phyloP scores from a whole-genome alignment of 2,113 vertebrate genomes.

The Balaenoptera acutorostrata region DNA sequence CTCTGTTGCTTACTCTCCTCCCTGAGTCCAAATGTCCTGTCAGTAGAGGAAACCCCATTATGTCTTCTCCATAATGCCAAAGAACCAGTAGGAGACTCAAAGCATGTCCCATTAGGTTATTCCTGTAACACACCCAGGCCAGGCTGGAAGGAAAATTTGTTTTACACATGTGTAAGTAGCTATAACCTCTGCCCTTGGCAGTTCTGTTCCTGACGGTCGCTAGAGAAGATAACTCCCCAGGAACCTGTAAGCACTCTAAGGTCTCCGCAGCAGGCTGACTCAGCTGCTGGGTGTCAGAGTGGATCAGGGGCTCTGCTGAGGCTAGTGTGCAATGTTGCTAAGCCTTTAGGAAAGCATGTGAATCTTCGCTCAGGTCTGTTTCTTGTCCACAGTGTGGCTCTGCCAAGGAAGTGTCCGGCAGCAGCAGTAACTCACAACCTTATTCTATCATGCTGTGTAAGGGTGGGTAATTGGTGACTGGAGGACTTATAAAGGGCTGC shows the following conservation, averaged over 20 bases:
- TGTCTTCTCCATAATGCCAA: not conserved
- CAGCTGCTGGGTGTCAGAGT: conserved; percentile 1
- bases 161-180: not conserved
- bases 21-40: not conserved
- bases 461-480: not conserved
- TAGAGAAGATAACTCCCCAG: conserved; percentile 8
- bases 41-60: not conserved
- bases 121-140: not conserved
- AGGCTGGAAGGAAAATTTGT: not conserved
- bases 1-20: not conserved
- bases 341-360: conserved; percentile 8
- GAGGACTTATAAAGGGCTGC: not conserved
- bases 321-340: not conserved
- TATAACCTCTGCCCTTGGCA: not conserved
- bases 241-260: not conserved
- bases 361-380: not conserved
- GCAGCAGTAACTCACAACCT: not conserved
- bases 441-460: not conserved
- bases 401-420: conserved; percentile 39
- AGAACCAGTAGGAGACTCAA: not conserved
- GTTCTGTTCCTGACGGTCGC: conserved; percentile 25
- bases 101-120: not conserved
- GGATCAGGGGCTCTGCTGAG: not conserved
- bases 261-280: conserved; percentile 34
- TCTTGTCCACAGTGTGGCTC: not conserved